Conservation (phyloP, 2,888 invertebrate genomes). For the Nemotelus pantherinus region DNA sequence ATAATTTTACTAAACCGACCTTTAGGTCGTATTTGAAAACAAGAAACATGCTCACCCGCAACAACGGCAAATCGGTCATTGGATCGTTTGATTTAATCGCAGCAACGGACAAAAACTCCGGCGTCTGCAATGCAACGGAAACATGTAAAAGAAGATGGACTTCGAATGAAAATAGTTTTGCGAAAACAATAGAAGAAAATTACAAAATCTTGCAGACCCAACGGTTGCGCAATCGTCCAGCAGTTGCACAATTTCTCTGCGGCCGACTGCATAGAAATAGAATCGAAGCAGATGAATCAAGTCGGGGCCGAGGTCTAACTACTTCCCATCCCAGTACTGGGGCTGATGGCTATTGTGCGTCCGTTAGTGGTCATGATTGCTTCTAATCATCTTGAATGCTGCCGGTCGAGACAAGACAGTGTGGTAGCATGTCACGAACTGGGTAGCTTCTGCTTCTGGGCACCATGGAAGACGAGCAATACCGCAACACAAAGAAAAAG, state of each 20-base stretch:
- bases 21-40: neutral
- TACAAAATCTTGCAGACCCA: conserved; percentile 26
- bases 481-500: neutral
- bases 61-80: conserved; percentile 13
- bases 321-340: neutral
- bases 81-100: conserved; percentile 10
- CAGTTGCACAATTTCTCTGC: conserved; percentile 23
- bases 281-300: conserved; percentile 7
- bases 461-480: neutral
- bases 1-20: neutral
- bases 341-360: conserved; percentile 28
- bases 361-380: conserved; percentile 1
- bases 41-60: neutral
- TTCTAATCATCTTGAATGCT: conserved; percentile 21
- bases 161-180: conserved; percentile 22
- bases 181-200: conserved; percentile 29
- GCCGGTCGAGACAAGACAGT: neutral
- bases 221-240: conserved; percentile 29
- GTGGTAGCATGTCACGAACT: conserved; percentile 27
- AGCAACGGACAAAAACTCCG: neutral
- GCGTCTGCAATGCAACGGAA: neutral
- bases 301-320: conserved; percentile 11
- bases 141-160: conserved; percentile 19
- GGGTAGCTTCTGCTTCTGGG: conserved; percentile 11
- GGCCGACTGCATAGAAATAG: neutral